Evolutionary conservation across 2,113 vertebrate species (phyloP), one percentile per base, ranked within the genome.

Genomic region (Pedionomus torquatus): DNA sequence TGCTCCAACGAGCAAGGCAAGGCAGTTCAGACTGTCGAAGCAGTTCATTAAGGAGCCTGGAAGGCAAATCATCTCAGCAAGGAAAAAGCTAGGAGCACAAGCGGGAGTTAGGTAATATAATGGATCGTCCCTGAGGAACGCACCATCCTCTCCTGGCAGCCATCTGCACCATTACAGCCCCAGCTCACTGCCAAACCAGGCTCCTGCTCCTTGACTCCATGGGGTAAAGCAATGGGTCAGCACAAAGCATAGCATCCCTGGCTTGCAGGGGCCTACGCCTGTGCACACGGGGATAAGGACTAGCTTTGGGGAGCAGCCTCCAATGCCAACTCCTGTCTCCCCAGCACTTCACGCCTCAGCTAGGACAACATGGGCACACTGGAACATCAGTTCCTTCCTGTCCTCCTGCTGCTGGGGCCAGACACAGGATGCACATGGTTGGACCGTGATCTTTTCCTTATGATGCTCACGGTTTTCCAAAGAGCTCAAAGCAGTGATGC

Each of bases 381-480:
- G 46, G 48, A 80, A 14, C 20, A n/a, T 19, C 66, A n/a, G 12
- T 18, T 30, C 26, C 44, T 48, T 57, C 80, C 60, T 51, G 33
- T 76, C 26, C 49, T 77, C 41, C 83, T 70, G 37, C n/a, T 0
- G 0, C 64, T 0, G 7, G 68, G n/a, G 23, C 37, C 31, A 35
- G 49, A 26, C n/a, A 9, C 4, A 33, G 0, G 0, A 26, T 4
- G 15, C 24, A 17, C 10, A 3, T 1, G 3, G 35, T 0, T 2
- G 26, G 19, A 46, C 24, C 26, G 2, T 4, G 39, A 63, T 43
- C 39, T 75, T 79, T 76, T 58, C 65, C 44, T 72, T 44, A 55
- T 0, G 1, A 20, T 41, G 33, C 31, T 63, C 64, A 12, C 1
- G 4, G 60, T 35, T 78, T 71, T 71, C 57, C 57, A 51, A 46